A percentile compares a stretch with the other conserved stretches of the same genome.
Evolutionary conservation across 1,140 invertebrate species (phyloP).

Genomic region (Drosophila yakuba): DNA sequence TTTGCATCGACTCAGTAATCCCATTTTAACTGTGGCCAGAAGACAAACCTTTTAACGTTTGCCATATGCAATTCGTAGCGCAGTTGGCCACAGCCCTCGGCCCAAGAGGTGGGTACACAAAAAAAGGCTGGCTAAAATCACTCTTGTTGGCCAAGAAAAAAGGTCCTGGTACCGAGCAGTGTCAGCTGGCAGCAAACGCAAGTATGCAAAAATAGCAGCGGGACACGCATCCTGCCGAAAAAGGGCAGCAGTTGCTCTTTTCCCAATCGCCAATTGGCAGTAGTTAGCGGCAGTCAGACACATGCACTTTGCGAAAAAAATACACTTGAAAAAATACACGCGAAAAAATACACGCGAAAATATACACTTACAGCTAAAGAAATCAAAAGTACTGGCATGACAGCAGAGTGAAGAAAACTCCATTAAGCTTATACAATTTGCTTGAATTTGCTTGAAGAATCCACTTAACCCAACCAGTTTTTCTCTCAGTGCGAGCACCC

Average conservation of each 20-base stretch:
- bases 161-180: constrained; percentile 21
- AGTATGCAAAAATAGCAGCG: constrained; percentile 42
- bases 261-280: constrained; percentile 61
- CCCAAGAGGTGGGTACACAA: background rate
- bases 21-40: background rate
- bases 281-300: constrained; percentile 39
- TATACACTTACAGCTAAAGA: too few species aligned
- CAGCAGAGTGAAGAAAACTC: too few species aligned
- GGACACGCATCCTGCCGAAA: constrained; percentile 41
- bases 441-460: too few species aligned
- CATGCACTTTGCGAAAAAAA: constrained; percentile 1
- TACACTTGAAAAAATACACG: too few species aligned
- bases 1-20: background rate
- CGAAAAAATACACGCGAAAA: too few species aligned
- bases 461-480: background rate
- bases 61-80: constrained; percentile 19
- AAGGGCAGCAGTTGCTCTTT: constrained; percentile 59
- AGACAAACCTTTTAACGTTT: constrained; percentile 15
- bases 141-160: constrained; percentile 11
- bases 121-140: constrained; percentile 17
- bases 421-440: too few species aligned
- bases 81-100: constrained; percentile 1
- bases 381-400: too few species aligned
- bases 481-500: constrained; percentile 8
- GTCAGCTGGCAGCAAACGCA: constrained; percentile 55